These are phyloP conservation scores for Pteruthius melanotis DNA, from an alignment of 2,113 vertebrate species.

Conservation along the genomic window DNA sequence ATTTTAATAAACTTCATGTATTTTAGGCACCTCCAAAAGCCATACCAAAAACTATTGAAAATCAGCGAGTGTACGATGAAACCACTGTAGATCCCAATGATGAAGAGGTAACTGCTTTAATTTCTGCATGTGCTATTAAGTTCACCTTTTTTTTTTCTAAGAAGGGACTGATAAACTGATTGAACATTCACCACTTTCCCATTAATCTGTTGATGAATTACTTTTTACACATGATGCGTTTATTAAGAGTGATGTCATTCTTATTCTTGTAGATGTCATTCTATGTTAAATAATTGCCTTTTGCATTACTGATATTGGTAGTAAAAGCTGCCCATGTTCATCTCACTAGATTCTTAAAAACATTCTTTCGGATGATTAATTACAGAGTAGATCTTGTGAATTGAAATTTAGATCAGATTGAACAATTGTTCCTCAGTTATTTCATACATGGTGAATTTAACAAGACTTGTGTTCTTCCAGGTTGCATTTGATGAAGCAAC, in stretches of 20 bases:
- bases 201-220: background rate
- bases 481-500: conserved; percentile 94
- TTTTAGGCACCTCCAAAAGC: conserved; percentile 92
- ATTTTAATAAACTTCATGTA: background rate
- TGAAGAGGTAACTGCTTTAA: conserved; percentile 84
- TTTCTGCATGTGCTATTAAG: background rate
- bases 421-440: background rate
- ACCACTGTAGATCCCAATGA: conserved; percentile 92
- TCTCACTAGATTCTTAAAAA: background rate
- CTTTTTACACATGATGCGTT: background rate
- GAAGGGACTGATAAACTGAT: background rate
- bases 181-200: background rate
- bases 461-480: conserved; percentile 63
- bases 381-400: background rate
- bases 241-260: background rate
- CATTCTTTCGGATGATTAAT: background rate
- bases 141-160: background rate
- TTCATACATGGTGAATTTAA: background rate
- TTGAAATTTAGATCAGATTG: background rate
- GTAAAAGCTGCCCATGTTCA: background rate
- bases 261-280: too few species aligned
- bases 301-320: background rate
- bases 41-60: conserved; percentile 96
- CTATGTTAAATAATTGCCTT: background rate
- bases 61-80: conserved; percentile 93